These are phyloP conservation scores for Pao palembangensis DNA, from an alignment of 2,113 vertebrate genomes.

Conservation along the genomic window DNA sequence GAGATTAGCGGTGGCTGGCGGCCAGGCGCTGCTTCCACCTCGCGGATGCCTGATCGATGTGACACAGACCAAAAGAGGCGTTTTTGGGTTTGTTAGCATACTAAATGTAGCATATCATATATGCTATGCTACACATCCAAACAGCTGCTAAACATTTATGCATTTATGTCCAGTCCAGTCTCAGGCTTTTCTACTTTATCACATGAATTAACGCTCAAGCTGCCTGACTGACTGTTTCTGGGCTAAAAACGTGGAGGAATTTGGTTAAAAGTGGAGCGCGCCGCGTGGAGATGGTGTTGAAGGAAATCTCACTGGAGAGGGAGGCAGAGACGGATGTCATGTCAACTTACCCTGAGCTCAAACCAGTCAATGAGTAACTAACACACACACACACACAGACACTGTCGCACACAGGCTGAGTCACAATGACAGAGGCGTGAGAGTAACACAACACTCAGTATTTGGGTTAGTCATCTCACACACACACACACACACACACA, in stretches of 20 bases:
- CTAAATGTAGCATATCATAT: too few relatives aligned
- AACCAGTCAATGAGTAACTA: constrained; percentile 59
- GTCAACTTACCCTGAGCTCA: constrained; percentile 48
- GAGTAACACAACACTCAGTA: constrained; percentile 45
- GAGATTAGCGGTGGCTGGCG: too few relatives aligned
- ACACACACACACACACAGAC: too few relatives aligned
- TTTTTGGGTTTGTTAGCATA: too few relatives aligned
- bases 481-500: too few relatives aligned
- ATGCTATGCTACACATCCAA: too few relatives aligned
- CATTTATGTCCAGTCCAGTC: too few relatives aligned
- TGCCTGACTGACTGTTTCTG: not conserved
- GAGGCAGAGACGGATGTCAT: constrained; percentile 52
- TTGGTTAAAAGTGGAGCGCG: constrained; percentile 10
- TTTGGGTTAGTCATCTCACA: constrained; percentile 49
- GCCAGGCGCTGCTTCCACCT: too few relatives aligned
- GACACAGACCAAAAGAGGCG: too few relatives aligned
- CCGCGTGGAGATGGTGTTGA: constrained; percentile 11
- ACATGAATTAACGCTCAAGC: not conserved
- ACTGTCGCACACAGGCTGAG: constrained; percentile 29
- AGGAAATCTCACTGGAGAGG: constrained; percentile 39
- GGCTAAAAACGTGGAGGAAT: not conserved
- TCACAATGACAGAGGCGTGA: constrained; percentile 52
- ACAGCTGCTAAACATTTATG: too few relatives aligned
- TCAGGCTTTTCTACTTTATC: not conserved
- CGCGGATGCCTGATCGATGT: too few relatives aligned